Percentiles rank a stretch among this genome's conserved stretches.
These are phyloP conservation scores for Mustela nigripes DNA, from an alignment of 2,113 vertebrate species.

Conservation along the genomic window DNA sequence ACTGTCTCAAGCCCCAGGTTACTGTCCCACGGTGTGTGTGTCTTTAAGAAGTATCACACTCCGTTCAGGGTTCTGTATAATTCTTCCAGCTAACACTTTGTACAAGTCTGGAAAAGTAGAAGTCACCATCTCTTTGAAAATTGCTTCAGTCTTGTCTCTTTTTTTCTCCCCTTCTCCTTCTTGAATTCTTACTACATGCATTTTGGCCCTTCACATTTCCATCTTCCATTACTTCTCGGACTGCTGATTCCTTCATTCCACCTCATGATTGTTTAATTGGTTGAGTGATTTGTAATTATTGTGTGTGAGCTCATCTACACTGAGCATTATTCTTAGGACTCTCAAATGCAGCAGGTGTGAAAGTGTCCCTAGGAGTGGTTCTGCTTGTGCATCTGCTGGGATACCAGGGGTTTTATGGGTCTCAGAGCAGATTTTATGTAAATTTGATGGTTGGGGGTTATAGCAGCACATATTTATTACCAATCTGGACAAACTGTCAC, in stretches of 20 bases:
- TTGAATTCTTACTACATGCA: not conserved
- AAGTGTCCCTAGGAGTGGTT: not conserved
- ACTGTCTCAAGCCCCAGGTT: not conserved
- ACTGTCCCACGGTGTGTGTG: not conserved
- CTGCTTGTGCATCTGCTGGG: not conserved
- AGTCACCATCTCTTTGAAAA: not conserved
- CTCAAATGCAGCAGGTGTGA: not conserved
- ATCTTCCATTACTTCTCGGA: not conserved
- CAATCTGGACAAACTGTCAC: not conserved
- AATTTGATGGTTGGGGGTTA: not conserved
- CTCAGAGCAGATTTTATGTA: not conserved
- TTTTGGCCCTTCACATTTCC: not conserved
- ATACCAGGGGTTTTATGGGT: not conserved
- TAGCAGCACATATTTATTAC: not conserved
- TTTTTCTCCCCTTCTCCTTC: not conserved
- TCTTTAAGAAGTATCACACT: not conserved
- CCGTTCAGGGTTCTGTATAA: no score
- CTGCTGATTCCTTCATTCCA: not conserved
- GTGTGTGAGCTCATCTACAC: not conserved
- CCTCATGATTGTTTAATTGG: not conserved
- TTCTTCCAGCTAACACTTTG: not conserved
- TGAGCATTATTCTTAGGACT: not conserved
- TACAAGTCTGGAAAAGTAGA: not conserved
- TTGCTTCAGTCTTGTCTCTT: not conserved
- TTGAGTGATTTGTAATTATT: not conserved